These are phyloP conservation scores for Falco peregrinus DNA, from an alignment of 2,797 vertebrate species.

Conservation along the genomic window DNA sequence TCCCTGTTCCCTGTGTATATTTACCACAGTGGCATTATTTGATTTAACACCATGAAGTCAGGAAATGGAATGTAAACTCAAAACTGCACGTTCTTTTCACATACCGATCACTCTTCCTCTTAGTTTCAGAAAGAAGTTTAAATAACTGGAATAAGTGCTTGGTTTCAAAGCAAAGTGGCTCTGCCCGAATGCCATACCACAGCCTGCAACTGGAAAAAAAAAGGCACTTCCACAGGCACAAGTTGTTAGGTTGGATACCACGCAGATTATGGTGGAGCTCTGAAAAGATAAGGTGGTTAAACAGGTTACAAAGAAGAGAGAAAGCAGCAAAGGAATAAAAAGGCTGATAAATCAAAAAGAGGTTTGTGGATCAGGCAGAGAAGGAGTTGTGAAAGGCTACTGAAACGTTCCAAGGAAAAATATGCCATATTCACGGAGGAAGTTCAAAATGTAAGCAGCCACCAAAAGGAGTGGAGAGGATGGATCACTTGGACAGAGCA, in stretches of 20 bases:
- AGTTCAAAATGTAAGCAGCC: not conserved
- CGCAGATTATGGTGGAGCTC: not conserved
- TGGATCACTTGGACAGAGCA: not conserved
- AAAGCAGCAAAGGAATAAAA: not conserved
- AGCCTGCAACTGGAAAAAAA: not conserved
- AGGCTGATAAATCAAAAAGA: not conserved
- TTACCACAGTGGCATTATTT: not conserved
- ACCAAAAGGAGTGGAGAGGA: not conserved
- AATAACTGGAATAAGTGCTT: not conserved
- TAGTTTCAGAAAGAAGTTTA: not conserved
- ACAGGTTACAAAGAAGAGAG: not conserved
- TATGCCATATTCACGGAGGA: accelerated
- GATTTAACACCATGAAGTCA: not conserved
- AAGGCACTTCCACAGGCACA: not conserved
- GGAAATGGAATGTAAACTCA: not conserved
- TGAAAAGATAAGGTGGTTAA: not conserved
- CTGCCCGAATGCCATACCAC: not conserved
- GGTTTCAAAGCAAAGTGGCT: not conserved
- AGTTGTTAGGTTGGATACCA: not conserved
- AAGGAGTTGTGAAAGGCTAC: not conserved
- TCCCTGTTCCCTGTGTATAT: not conserved
- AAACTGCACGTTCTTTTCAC: not conserved
- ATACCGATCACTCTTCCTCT: not conserved
- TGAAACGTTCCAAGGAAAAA: not conserved
- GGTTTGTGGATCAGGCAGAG: not conserved